Base-by-base conservation (phyloP, 2,113 vertebrate genomes). In the Mobula birostris region DNA sequence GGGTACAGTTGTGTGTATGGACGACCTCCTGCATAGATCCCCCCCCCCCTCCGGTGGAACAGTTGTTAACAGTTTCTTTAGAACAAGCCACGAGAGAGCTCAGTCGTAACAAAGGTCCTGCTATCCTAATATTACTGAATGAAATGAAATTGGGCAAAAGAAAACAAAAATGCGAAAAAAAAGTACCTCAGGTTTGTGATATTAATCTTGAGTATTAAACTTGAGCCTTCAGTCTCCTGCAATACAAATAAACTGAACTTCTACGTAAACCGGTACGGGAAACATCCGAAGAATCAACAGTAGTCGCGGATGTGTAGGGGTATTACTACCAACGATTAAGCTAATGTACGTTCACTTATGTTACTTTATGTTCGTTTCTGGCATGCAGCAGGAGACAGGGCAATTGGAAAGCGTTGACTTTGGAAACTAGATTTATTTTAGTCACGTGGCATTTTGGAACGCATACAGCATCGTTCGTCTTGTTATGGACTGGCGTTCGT, bases 371-470 rank as follows among this genome's bases (percentile, higher is more conserved):
- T 66, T 66, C n/a, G 29, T 66, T 66, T 0, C 85, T 19, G 58
- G 27, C 61, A 36, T 61, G 32, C n/a, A 66, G 61, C 85, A 68
- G n/a, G 29, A 66, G 29, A 15, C 61, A 66, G n/a, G 61, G 14
- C n/a, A 32, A 90, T 8, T 90, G 61, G 58, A 29, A 32, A 90
- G 29, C 29, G 32, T 19, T 68, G 29, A 88, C n/a, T 61, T 90
- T 90, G 61, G 61, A 90, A 66, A 90, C 85, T 19, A 66, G 85
- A 19, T 66, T 29, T 32, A 29, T 79, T 88, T 61, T 63, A 90
- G n/a, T 90, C 85, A 90, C 85, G 29, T 66, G 85, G 61, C 29
- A 90, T 90, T 90, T 90, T 90, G 61, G 85, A 90, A 66, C 6
- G 0, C 14, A 19, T 17, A 90, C 58, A 66, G 17, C 63, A 12